Conservation (phyloP, 2,797 vertebrate genomes). For the Chanos chanos region DNA sequence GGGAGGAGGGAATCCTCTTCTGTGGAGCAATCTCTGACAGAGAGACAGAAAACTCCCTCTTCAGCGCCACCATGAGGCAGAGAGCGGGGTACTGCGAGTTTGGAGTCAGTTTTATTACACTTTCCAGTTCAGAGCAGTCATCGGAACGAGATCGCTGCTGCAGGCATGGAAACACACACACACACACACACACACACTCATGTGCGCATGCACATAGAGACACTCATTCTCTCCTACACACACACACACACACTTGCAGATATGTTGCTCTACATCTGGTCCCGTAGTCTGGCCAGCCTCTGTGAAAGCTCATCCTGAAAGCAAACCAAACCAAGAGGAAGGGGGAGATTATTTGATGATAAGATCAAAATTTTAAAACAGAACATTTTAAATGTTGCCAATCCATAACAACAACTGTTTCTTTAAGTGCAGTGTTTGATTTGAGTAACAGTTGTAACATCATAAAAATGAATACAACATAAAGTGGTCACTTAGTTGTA, state of each 20-base stretch:
- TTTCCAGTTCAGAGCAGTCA: neutral
- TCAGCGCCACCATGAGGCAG: neutral
- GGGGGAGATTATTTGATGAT: too few relatives aligned
- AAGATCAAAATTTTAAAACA: too few relatives aligned
- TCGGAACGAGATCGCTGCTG: too few relatives aligned
- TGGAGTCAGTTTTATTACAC: neutral
- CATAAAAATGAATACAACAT: too few relatives aligned
- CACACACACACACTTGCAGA: neutral
- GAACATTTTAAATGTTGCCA: too few relatives aligned
- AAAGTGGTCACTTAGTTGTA: too few relatives aligned
- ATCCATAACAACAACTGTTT: too few relatives aligned
- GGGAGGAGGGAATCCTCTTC: conserved; percentile 51
- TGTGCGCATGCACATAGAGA: neutral
- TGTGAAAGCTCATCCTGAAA: conserved; percentile 74
- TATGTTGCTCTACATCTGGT: conserved; percentile 54
- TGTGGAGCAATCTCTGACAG: neutral
- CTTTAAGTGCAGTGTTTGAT: too few relatives aligned
- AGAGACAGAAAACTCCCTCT: neutral
- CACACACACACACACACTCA: neutral
- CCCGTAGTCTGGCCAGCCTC: conserved; percentile 74
- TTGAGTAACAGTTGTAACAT: too few relatives aligned
- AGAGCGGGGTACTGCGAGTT: neutral
- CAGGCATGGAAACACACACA: neutral
- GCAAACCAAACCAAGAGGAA: conserved; percentile 6
- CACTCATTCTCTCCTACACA: conserved; percentile 32